Base-by-base conservation (phyloP, 1,140 invertebrate species). In the Chelonus insularis region DNA sequence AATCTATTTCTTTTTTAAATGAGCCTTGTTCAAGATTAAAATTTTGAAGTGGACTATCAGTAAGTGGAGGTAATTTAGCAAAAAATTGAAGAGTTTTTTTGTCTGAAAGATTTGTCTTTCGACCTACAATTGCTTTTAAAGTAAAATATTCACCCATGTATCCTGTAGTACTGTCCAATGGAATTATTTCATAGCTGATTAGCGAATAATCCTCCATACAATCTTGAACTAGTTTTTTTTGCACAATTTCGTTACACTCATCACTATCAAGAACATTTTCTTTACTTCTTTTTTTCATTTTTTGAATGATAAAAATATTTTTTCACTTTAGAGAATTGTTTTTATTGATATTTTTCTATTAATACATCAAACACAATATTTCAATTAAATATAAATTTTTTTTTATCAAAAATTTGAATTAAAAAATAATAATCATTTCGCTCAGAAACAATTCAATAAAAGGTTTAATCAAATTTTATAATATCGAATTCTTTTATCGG, bases 191-290 rank as follows among this genome's bases (percentile, higher is more conserved):
- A 20, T 75, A 76, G 0, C 57, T 57, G 7, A 77, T 47, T n/a
- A 77, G n/a, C 3, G 60, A 67, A 59, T 68, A 77, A 20, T 76
- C 60, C 0, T 71, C 36, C 55, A 82, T 77, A 1, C 74, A 73
- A 21, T 83, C 79, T 37, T 76, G 75, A 4, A 63, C 65, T 0
- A 83, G 63, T 48, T 83, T 82, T 57, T 83, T 81, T 1, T 77
- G 67, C n/a, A 84, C 76, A 39, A 84, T 81, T 25, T 83, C 77
- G 36, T 84, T 71, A 63, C 85, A 85, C 64, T 86, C 80, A 59
- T 84, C 82, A 51, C 84, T 82, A 21, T 84, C 79, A 0, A 83
- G 59, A 23, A 83, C 70, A 50, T 82, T 64, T 29, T 29, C 25
- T 3, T 7, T 7, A 7, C 7, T 29, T 7, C 25, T 29, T n/a